Conservation (phyloP, 2,797 vertebrate genomes). For the Glossophaga mutica region DNA sequence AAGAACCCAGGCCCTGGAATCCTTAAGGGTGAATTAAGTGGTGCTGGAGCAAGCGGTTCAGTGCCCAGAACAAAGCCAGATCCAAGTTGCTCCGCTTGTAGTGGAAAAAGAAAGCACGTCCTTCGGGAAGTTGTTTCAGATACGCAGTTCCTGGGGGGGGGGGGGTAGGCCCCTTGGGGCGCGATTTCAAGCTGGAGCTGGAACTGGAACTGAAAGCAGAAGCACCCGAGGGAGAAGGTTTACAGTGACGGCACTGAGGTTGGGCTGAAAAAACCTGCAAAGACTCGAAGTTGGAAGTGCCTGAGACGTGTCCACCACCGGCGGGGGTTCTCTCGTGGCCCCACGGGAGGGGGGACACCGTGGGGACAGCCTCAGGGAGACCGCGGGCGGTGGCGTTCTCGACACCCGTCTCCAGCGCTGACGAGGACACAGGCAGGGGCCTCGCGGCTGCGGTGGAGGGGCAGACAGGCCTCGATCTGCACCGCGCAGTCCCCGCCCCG, state of each 20-base stretch:
- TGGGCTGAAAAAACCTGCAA: too few relatives aligned
- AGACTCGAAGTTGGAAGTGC: not conserved
- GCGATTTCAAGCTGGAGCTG: not conserved
- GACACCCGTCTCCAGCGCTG: too few relatives aligned
- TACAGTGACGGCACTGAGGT: not conserved
- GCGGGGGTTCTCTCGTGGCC: fast-evolving
- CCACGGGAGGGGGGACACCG: fast-evolving
- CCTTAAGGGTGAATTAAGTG: not conserved
- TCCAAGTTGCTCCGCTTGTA: not conserved
- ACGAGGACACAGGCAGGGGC: not conserved
- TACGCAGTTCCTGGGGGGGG: not conserved
- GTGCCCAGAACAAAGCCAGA: not conserved
- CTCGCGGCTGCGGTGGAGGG: not conserved
- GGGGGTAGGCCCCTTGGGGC: not conserved
- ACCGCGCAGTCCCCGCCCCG: too few relatives aligned
- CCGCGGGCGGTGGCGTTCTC: fast-evolving
- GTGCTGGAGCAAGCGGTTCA: not conserved
- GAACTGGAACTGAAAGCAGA: not conserved
- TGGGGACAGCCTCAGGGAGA: not conserved
- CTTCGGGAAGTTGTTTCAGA: not conserved
- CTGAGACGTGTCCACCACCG: too few relatives aligned
- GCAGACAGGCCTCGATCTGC: not conserved
- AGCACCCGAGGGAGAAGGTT: not conserved
- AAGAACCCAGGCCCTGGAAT: not conserved
- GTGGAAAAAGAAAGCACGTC: not conserved